A percentile compares a stretch with the other conserved stretches of the same genome.
phyloP scores from a whole-genome alignment of 1,140 invertebrate species.

The Drosophila aff. region DNA sequence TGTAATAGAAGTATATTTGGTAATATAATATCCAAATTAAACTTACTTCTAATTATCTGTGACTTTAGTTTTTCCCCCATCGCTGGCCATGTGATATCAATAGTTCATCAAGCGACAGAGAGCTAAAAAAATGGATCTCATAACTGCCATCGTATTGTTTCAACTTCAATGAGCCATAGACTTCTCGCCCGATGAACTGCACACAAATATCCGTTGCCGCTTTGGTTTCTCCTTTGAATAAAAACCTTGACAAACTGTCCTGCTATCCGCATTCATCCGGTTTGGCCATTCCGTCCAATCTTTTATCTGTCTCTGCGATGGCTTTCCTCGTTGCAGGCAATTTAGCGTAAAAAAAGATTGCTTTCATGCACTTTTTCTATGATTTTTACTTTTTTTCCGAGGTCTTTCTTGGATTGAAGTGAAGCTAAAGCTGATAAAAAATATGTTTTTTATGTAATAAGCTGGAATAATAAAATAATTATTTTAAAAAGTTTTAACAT shows the following conservation, averaged over 20 bases:
- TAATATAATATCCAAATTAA: background rate
- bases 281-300: background rate
- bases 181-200: conserved; percentile 36
- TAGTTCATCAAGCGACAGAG: background rate
- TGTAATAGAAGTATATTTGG: background rate
- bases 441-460: background rate
- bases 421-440: background rate
- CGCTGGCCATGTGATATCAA: background rate
- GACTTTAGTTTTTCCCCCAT: background rate
- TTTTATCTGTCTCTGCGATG: conserved; percentile 16
- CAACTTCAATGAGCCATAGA: conserved; percentile 60
- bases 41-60: too few relatives aligned
- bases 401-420: background rate
- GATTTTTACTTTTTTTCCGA: background rate
- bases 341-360: conserved; percentile 13
- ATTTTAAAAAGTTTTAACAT: too few relatives aligned
- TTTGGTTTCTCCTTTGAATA: conserved; percentile 14
- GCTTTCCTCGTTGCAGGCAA: conserved; percentile 5
- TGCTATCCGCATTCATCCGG: conserved; percentile 3
- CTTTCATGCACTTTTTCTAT: conserved; percentile 13
- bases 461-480: too few relatives aligned
- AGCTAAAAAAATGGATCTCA: conserved; percentile 32
- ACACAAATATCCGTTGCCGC: conserved; percentile 43
- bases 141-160: conserved; percentile 67
- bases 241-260: conserved; percentile 40